A percentile compares a stretch with the other conserved stretches of the same genome.
Evolutionary conservation across 2,797 vertebrate species (phyloP).

Genomic region (Australoheros facetus): DNA sequence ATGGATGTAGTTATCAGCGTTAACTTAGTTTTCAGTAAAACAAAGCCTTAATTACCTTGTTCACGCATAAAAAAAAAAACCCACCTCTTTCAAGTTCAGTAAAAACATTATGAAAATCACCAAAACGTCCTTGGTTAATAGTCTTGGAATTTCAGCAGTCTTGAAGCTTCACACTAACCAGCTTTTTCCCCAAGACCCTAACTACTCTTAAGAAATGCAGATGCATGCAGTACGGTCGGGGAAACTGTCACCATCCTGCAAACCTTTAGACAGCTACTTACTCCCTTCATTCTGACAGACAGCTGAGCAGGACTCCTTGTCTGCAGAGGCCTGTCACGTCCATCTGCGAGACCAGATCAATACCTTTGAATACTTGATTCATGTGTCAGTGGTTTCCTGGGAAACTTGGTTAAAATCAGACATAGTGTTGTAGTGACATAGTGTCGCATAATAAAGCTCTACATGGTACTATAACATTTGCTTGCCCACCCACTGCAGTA

Average conservation of each 20-base stretch:
- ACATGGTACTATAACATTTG: not conserved
- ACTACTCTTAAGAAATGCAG: not conserved
- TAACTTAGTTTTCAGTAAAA: not conserved
- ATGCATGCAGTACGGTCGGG: conserved; percentile 8
- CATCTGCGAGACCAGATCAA: conserved; percentile 39
- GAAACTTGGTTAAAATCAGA: conserved; percentile 40
- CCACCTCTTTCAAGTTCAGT: not conserved
- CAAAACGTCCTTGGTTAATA: not conserved
- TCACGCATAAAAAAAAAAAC: not conserved
- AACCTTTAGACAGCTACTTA: conserved; percentile 46
- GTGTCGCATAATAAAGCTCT: conserved; percentile 29
- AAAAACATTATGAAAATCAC: not conserved
- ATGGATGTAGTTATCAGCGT: not conserved
- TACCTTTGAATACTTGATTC: conserved; percentile 58
- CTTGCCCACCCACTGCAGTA: not conserved
- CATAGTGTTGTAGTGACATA: conserved; percentile 20
- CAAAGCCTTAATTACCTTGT: not conserved
- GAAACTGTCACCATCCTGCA: conserved; percentile 38
- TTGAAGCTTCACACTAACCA: not conserved
- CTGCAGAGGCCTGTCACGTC: conserved; percentile 50
- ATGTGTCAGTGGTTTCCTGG: conserved; percentile 43
- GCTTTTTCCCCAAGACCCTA: not conserved
- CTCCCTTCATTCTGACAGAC: conserved; percentile 60
- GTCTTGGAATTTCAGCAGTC: not conserved
- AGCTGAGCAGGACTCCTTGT: conserved; percentile 41